These are phyloP conservation scores for Thymelicus lineola DNA, from an alignment of 2,888 invertebrate genomes.

Conservation along the genomic window DNA sequence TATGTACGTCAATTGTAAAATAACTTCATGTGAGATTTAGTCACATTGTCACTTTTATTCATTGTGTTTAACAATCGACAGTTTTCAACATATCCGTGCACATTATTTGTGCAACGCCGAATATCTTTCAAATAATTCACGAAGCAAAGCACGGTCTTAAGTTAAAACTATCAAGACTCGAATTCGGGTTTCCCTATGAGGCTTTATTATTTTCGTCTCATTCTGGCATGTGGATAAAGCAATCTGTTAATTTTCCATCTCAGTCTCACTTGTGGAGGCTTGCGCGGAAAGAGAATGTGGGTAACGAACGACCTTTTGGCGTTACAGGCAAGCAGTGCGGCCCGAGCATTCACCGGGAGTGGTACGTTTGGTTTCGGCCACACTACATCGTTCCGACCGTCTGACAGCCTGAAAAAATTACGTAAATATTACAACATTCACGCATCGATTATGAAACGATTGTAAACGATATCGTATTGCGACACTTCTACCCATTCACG, in stretches of 20 bases:
- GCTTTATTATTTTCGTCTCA: conserved; percentile 65
- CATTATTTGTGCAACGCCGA: conserved; percentile 71
- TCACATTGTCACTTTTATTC: conserved; percentile 46
- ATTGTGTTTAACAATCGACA: conserved; percentile 46
- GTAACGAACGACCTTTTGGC: conserved; percentile 84
- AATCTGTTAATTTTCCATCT: conserved; percentile 60
- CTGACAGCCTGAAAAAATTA: conserved; percentile 81
- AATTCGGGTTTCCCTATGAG: conserved; percentile 82
- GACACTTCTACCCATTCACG: conserved; percentile 50
- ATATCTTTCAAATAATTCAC: conserved; percentile 81
- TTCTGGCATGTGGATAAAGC: conserved; percentile 50
- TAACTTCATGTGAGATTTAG: conserved; percentile 41
- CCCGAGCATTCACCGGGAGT: conserved; percentile 77
- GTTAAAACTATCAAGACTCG: conserved; percentile 81
- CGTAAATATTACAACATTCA: conserved; percentile 83
- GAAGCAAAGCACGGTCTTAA: conserved; percentile 78
- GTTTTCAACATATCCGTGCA: conserved; percentile 62
- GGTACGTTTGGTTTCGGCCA: conserved; percentile 57
- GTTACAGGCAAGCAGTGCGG: conserved; percentile 83
- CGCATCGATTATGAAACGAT: conserved; percentile 77
- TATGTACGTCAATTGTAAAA: conserved; percentile 44
- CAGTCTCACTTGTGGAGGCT: conserved; percentile 79
- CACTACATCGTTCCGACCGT: conserved; percentile 66
- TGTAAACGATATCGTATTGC: conserved; percentile 57
- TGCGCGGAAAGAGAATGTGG: conserved; percentile 85